A percentile compares a stretch with the other conserved stretches of the same genome.
phyloP scores from a whole-genome alignment of 64 coral and sea anemone species.

The Cladopsammia gracilis region DNA sequence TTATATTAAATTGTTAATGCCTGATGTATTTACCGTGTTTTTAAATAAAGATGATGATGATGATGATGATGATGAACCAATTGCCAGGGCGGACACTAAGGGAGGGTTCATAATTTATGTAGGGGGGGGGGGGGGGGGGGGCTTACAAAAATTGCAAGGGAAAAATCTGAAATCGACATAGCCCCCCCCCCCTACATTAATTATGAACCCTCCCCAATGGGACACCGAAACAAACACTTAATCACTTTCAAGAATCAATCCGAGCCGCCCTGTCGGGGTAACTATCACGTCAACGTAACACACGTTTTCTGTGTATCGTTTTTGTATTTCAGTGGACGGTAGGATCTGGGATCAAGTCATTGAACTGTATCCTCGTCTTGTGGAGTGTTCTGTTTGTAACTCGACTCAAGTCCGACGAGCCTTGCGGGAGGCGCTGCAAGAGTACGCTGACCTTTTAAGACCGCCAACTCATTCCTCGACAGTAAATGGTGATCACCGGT shows the following conservation, averaged over 20 bases:
- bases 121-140: too few relatives aligned
- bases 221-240: too few relatives aligned
- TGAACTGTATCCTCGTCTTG: constrained; percentile 79
- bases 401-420: constrained; percentile 83
- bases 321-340: constrained; percentile 69
- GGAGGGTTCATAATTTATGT: too few relatives aligned
- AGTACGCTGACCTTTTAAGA: constrained; percentile 78
- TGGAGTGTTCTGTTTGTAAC: constrained; percentile 84
- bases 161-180: too few relatives aligned
- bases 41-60: too few relatives aligned
- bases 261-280: background rate
- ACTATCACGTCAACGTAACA: background rate
- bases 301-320: background rate
- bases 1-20: too few relatives aligned
- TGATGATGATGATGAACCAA: too few relatives aligned
- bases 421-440: constrained; percentile 79
- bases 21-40: too few relatives aligned
- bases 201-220: too few relatives aligned
- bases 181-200: too few relatives aligned
- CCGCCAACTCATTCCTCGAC: constrained; percentile 18
- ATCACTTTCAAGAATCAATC: background rate
- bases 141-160: too few relatives aligned
- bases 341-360: constrained; percentile 88
- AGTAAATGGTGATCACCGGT: background rate
- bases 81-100: too few relatives aligned